Evolutionary conservation across 2,113 vertebrate genomes (phyloP), one percentile per base, ranked within the genome.

Genomic region (Oncorhynchus keta): DNA sequence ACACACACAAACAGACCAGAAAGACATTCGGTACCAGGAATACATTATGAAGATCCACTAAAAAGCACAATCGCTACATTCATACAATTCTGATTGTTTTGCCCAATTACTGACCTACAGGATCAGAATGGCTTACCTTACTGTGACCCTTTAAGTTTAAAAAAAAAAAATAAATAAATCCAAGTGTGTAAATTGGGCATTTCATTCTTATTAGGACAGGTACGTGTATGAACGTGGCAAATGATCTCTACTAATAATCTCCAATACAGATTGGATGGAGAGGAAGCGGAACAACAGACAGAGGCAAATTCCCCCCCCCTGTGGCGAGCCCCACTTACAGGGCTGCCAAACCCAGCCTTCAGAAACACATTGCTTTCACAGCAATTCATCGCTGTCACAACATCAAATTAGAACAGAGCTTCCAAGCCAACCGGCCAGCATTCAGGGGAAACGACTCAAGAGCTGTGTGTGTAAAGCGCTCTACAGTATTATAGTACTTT

Each of bases 371-470:
- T 80, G 85, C 84, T 86, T 86, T 90, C 83, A 77, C 84, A 79
- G 84, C 82, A 85, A 90, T 91, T 91, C 90, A 89, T 84, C 80
- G 85, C 85, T 83, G 84, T 91, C 89, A 91, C 84, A 91, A 88
- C 90, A 92, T 89, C 91, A 86, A 89, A 89, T 90, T 91, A 90
- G 83, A 80, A 16, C 78, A 82, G 72, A 78, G 80, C 77, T 79
- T 87, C 84, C 79, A 78, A 85, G 86, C 85, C 70, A 68, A 76
- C 78, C 83, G 73, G 73, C 77, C 83, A 76, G 81, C 85, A 83
- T 86, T 85, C 85, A 81, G 85, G 74, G 75, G 80, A 89, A 80
- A 65, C 64, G 20, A 88, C 73, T 84, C 80, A 76, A 65, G 76
- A 68, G 66, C 20, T 68, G 74, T 26, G 62, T 68, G n/a, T 73